Base-by-base conservation (phyloP, 2,888 invertebrate species). In the Linnaemya tessellans region DNA sequence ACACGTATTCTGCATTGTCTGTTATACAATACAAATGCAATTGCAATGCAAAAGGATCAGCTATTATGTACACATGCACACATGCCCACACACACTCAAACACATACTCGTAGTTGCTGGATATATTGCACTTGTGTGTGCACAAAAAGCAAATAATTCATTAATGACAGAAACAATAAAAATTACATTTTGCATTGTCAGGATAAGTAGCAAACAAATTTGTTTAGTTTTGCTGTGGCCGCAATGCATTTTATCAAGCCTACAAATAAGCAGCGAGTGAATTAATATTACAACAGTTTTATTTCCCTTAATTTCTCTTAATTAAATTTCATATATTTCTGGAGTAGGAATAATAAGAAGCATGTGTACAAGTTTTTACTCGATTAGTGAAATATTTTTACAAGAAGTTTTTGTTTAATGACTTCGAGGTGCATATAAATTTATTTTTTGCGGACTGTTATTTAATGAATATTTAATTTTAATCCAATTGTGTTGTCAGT, bases 1-100 rank as follows among this genome's bases (percentile, higher is more conserved):
- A 83, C 82, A 83, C 71, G 82, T 78, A 60, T 30, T 5, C 2
- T 54, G 11, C 38, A 62, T 79, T 70, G 35, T 46, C 30, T 46
- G n/a, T 13, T 38, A 22, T 68, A 10, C 54, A 35, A 51, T 41
- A 15, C 43, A 77, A 22, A 74, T n/a, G 38, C 56, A 35, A 35
- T 46, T 46, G 22, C 41, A 62, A 41, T 20, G 25, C 10, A 68
- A 41, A 20, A 30, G n/a, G n/a, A n/a, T n/a, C n/a, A n/a, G n/a
- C n/a, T n/a, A 20, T 67, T 20, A 49, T 51, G 5, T 22, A 51
- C 49, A 73, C 51, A 22, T 22, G 4, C 46, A 22, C 15, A 30
- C n/a, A 25, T 54, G 49, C 46, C 46, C 11, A 9, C 11, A n/a
- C 46, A 35, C 20, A 13, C 2, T 1, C 15, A 38, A 51, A 18